Conservation (phyloP, 2,888 invertebrate genomes). For the Yponomeuta plumbellus region DNA sequence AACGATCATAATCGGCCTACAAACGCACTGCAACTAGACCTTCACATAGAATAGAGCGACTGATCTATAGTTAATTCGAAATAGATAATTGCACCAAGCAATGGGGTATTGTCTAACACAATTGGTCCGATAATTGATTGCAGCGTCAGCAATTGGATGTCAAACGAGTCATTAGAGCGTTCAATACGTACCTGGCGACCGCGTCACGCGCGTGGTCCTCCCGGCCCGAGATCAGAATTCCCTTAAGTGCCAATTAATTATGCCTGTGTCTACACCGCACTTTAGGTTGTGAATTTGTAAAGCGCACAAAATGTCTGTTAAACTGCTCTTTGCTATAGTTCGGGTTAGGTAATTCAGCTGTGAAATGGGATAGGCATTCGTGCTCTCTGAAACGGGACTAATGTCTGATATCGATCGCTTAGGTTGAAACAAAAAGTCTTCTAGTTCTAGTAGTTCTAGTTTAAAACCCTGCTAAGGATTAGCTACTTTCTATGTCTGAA, state of each 20-base stretch:
- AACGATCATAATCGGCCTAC: too few species aligned
- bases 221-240: conserved; percentile 1
- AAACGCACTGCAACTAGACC: too few species aligned
- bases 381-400: not conserved
- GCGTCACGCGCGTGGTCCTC: not conserved
- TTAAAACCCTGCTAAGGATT: not conserved
- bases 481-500: conserved; percentile 32
- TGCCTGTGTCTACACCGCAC: conserved; percentile 3
- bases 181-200: not conserved
- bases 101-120: not conserved
- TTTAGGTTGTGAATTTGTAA: conserved; percentile 1
- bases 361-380: not conserved
- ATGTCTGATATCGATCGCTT: not conserved
- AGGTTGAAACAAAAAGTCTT: too few species aligned
- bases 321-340: conserved; percentile 10
- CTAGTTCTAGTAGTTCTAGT: too few species aligned
- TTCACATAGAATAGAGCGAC: too few species aligned
- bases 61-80: too few species aligned
- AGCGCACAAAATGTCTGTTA: conserved; percentile 7
- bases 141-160: conserved; percentile 15
- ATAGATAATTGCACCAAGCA: not conserved
- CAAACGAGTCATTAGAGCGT: conserved; percentile 13
- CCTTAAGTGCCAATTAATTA: conserved; percentile 11
- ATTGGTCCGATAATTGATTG: conserved; percentile 19
- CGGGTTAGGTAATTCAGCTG: not conserved